Base-by-base conservation (phyloP, 2,888 invertebrate species). In the Strigamia crassipes region DNA sequence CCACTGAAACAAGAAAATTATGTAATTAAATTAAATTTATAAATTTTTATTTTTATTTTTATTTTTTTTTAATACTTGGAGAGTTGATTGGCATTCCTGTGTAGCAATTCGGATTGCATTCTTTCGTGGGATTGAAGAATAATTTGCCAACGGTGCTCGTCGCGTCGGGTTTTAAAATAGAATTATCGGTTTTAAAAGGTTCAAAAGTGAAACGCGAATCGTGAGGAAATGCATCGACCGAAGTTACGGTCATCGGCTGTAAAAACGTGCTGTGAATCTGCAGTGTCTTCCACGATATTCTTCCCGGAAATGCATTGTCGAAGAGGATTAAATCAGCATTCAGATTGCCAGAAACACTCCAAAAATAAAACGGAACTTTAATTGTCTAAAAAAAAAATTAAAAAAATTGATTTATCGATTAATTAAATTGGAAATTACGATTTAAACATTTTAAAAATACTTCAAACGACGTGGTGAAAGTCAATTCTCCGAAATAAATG, bases 221-320 rank as follows among this genome's bases (percentile, higher is more conserved):
- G 34, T 90, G 89, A 10, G 91, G 89, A 87, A 92, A 87, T 90
- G 91, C 88, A 88, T 91, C 88, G 66, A 94, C 91, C 84, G 90
- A 88, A 82, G 91, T 91, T 78, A 96, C 92, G 84, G 92, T 92
- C 94, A 97, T 94, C 80, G 92, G 91, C 85, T 93, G 92, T 84
- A 92, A 89, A 89, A 96, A 96, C 6, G 93, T 92, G 85, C 94
- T 96, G 86, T 94, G 92, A 84, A 96, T 91, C 86, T 92, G 91
- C 83, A 97, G 89, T 85, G 93, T 92, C 85, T 93, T 92, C 80
- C 91, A 91, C 86, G 94, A 94, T 84, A 93, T 90, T 88, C 93
- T 94, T 84, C 93, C 94, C 83, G 94, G 95, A 90, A 94, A 95
- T 86, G 93, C 94, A 87, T 93, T 92, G 84, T 92, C 91, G 87